Evolutionary conservation across 2,113 vertebrate genomes (phyloP).

Genomic region (Neogale vison): DNA sequence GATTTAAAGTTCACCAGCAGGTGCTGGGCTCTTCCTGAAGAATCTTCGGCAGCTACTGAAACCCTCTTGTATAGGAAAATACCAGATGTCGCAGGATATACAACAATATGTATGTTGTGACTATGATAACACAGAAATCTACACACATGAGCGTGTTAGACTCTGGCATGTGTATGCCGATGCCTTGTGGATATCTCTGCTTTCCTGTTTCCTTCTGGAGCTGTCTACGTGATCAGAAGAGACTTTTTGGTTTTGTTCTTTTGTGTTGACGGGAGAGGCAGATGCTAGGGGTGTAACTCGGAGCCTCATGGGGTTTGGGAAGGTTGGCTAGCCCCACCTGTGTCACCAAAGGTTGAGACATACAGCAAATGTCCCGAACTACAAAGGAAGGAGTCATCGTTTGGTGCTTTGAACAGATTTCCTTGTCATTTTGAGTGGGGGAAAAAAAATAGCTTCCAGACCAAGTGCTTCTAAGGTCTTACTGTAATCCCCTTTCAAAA

Average conservation of each 20-base stretch:
- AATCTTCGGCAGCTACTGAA: too few species aligned
- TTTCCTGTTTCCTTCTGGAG: neutral
- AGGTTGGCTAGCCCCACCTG: neutral
- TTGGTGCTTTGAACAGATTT: neutral
- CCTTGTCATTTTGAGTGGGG: neutral
- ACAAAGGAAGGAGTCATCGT: neutral
- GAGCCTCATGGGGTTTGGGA: neutral
- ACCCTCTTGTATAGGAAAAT: neutral
- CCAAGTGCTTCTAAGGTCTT: neutral
- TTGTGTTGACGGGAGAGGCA: neutral
- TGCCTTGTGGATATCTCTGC: neutral
- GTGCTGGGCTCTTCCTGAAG: neutral
- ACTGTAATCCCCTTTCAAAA: neutral
- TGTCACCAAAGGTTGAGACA: neutral
- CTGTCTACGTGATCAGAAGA: neutral
- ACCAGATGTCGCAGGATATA: neutral
- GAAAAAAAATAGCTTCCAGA: neutral
- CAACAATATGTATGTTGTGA: neutral
- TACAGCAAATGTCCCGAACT: neutral
- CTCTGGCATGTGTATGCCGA: fast-evolving
- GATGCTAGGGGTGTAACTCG: neutral
- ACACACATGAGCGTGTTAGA: neutral
- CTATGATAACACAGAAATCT: neutral
- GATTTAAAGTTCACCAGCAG: neutral
- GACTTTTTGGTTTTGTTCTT: neutral